These are phyloP conservation scores for Hydraecia micacea DNA, from an alignment of 2,888 invertebrate species.

Conservation along the genomic window DNA sequence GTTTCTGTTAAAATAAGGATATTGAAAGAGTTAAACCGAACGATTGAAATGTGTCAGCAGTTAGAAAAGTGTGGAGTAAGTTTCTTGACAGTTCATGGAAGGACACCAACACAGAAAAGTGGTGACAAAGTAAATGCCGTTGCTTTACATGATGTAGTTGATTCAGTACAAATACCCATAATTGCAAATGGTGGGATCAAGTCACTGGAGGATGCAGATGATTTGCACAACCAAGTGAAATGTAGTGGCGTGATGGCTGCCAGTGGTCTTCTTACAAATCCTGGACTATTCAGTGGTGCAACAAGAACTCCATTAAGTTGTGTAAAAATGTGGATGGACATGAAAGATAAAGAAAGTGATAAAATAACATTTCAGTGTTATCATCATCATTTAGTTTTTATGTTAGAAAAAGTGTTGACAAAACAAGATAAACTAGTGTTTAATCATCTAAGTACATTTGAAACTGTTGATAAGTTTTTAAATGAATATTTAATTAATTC, in stretches of 20 bases:
- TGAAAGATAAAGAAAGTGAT: constrained; percentile 91
- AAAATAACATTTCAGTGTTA: constrained; percentile 95
- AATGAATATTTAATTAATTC: constrained; percentile 88
- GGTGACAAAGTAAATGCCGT: constrained; percentile 93
- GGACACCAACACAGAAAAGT: constrained; percentile 95
- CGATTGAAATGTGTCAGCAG: constrained; percentile 94
- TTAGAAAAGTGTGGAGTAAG: constrained; percentile 96
- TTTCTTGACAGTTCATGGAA: constrained; percentile 97
- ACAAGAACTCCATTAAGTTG: constrained; percentile 93
- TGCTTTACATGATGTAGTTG: constrained; percentile 93
- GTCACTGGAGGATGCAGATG: constrained; percentile 92
- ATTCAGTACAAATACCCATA: constrained; percentile 94
- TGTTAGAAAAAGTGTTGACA: constrained; percentile 96
- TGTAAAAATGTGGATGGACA: constrained; percentile 95
- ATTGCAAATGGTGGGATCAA: constrained; percentile 98
- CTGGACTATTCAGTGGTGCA: constrained; percentile 95
- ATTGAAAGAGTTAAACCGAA: constrained; percentile 92
- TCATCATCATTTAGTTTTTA: constrained; percentile 99
- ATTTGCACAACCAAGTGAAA: constrained; percentile 92
- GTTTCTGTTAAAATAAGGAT: constrained; percentile 98
- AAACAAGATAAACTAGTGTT: constrained; percentile 94
- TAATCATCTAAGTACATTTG: constrained; percentile 93
- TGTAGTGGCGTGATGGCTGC: constrained; percentile 98
- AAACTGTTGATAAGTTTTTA: constrained; percentile 93
- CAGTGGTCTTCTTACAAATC: constrained; percentile 97